Evolutionary conservation across 2,888 invertebrate genomes (phyloP), one percentile per base, ranked within the genome.

Genomic region (Erpobdella octoculata): DNA sequence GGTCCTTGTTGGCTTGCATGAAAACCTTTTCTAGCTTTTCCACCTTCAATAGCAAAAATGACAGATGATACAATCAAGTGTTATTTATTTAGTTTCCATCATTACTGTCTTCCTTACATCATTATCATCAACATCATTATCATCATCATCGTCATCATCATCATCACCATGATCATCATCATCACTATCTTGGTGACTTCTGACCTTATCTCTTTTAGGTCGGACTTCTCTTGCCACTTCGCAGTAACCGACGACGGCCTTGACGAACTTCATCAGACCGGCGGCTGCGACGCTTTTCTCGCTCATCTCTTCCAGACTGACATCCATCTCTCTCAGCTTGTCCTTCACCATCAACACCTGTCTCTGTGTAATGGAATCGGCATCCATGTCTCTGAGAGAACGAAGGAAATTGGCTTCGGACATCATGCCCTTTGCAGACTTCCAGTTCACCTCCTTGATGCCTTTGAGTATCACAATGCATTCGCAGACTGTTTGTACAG

Each of bases 361-460:
- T 74, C 79, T 80, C 28, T 73, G 74, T 0, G 83, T 79, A 59
- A 85, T 84, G 70, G 77, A 76, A 73, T 85, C 84, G 0, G 83
- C 90, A 80, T 94, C 91, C 89, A 94, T 89, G 82, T 92, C 91
- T 83, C 90, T 89, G 41, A 94, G 85, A 70, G 87, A 87, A 69
- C 87, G 86, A 46, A 94, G 82, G 83, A 93, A 94, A 82, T 88
- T 90, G 0, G 91, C 89, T 80, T 94, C 93, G 0, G 91, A 88
- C 93, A 94, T 92, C 89, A 94, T 91, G 1, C 87, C 91, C 82
- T 90, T 93, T 0, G 93, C 92, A 0, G 89, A 88, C 81, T 93
- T 93, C 93, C 93, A 94, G 59, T 88, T 90, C 2, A 92, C 88
- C 76, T 93, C 93, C 77, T 90, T 90, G 62, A 89, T 86, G 48